These are phyloP conservation scores for Syngnathus acus DNA, from an alignment of 2,797 vertebrate species.

Conservation along the genomic window DNA sequence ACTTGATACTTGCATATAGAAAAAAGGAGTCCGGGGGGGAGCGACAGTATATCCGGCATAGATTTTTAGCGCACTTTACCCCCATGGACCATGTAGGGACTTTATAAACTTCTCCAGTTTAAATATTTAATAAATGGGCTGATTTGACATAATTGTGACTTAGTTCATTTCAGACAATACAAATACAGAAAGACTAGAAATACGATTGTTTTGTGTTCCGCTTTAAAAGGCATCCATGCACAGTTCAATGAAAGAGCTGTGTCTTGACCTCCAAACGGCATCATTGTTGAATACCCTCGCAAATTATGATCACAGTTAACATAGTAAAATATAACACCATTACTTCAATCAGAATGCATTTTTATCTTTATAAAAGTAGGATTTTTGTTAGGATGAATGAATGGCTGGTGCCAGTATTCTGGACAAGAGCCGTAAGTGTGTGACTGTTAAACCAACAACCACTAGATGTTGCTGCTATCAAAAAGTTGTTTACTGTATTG, in stretches of 20 bases:
- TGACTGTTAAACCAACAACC: conserved; percentile 11
- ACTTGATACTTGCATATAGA: conserved; percentile 53
- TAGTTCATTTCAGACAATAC: background rate
- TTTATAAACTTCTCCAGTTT: background rate
- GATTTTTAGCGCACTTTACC: background rate
- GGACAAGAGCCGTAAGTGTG: background rate
- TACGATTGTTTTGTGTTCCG: background rate
- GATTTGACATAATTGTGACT: background rate
- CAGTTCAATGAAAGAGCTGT: background rate
- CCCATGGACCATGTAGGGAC: background rate
- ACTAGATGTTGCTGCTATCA: conserved; percentile 27
- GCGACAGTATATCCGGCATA: background rate
- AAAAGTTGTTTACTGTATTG: background rate
- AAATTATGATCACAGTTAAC: background rate
- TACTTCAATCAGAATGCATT: background rate
- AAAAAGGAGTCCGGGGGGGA: background rate
- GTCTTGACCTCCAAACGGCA: background rate
- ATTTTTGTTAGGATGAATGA: background rate
- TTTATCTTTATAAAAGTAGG: background rate
- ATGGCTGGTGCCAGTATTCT: background rate
- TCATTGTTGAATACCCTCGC: background rate
- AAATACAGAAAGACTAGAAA: background rate
- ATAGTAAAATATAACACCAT: background rate
- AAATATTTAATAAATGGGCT: conserved; percentile 1
- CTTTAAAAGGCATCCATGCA: too few species aligned